Evolutionary conservation across 2,888 invertebrate genomes (phyloP), one percentile per base, ranked within the genome.

Genomic region (Calliopum simillimum): DNA sequence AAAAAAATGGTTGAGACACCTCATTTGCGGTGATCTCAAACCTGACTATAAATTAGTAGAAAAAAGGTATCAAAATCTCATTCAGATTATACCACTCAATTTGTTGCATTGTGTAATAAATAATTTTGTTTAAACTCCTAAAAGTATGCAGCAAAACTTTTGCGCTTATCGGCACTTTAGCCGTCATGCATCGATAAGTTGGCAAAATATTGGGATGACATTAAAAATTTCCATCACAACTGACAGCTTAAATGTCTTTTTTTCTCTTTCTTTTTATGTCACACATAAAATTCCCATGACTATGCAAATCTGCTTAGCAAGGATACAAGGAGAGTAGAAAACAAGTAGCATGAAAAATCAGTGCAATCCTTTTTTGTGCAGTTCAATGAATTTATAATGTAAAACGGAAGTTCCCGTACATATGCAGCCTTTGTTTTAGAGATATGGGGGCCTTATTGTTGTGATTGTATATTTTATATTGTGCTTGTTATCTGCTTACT

Each of bases 341-440:
- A n/a, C n/a, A n/a, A n/a, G n/a, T n/a, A n/a, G n/a, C n/a, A n/a
- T n/a, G 8, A 33, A 33, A 33, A 8, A 33, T 33, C 33, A 33
- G 8, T 33, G 49, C 49, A 49, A 56, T 56, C 55, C 55, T 56
- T 56, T 53, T 25, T 14, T 56, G 23, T 8, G 55, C 14, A 56
- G 21, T 25, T 56, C 55, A 56, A 25, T 56, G 25, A 56, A 56
- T 23, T 56, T 56, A 25, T 56, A 56, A 56, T 21, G 55, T 56
- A 56, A 56, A 56, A 13, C 55, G 25, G 25, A 56, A 56, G 14
- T 23, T 56, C 21, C 21, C 6, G 25, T 14, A 25, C 8, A 1
- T 33, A 33, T 33, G 8, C 51, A 19, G 19, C 51, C 51, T 16
- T 51, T 51, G 51, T 51, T n/a, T 51, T 51, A 19, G 21, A 33